phyloP scores from a whole-genome alignment of 2,888 invertebrate genomes.

The Chymomyza amoena region DNA sequence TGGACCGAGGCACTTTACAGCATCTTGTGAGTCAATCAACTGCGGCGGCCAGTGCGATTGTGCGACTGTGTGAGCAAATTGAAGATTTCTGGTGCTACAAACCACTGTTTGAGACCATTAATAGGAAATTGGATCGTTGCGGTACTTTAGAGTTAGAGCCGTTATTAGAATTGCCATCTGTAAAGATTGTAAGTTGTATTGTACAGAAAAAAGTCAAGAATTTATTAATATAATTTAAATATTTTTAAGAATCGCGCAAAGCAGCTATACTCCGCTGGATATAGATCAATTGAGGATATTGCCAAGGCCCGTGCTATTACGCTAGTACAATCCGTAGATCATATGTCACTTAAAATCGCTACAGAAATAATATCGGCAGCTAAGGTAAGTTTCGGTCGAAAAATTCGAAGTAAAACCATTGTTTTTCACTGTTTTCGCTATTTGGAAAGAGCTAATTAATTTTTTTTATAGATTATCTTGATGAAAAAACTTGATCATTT shows the following conservation, averaged over 20 bases:
- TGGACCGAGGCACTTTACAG: constrained; percentile 90
- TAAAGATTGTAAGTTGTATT: constrained; percentile 84
- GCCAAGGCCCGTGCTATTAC: constrained; percentile 85
- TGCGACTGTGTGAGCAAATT: constrained; percentile 88
- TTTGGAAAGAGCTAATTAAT: background rate
- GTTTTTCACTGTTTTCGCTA: too few relatives aligned
- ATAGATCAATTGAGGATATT: constrained; percentile 86
- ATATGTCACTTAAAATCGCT: constrained; percentile 86
- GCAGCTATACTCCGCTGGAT: constrained; percentile 91
- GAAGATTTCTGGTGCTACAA: constrained; percentile 90
- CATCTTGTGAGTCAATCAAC: constrained; percentile 85
- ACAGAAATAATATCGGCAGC: constrained; percentile 91
- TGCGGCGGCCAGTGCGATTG: constrained; percentile 87
- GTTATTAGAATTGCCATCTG: constrained; percentile 92
- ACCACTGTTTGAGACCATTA: constrained; percentile 86
- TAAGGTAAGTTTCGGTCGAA: constrained; percentile 79
- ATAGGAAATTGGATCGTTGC: constrained; percentile 88
- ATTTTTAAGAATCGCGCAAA: constrained; percentile 85
- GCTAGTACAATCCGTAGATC: constrained; percentile 83
- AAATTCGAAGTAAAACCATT: too few relatives aligned
- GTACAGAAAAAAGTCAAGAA: background rate
- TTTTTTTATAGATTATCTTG: constrained; percentile 83
- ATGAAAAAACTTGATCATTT: constrained; percentile 92
- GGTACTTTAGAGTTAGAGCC: constrained; percentile 88
- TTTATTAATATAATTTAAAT: background rate